phyloP scores from a whole-genome alignment of 2,113 vertebrate species.

The Pleuronectes platessa region DNA sequence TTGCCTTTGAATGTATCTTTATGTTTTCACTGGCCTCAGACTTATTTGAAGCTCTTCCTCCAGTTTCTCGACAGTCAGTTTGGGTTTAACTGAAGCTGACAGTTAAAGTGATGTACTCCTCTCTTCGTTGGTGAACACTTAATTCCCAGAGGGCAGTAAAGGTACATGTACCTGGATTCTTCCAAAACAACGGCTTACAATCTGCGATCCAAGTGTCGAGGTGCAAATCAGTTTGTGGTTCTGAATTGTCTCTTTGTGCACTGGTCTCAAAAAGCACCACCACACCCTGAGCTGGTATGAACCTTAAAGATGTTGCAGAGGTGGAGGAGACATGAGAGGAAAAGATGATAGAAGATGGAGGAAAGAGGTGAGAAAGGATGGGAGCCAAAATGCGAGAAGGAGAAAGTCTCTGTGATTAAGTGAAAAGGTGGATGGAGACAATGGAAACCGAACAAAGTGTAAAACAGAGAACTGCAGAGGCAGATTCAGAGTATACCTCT shows the following conservation, averaged over 20 bases:
- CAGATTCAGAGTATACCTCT: conserved; percentile 62
- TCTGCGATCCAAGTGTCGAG: conserved; percentile 2
- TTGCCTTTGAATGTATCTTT: no score
- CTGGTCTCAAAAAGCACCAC: conserved; percentile 8
- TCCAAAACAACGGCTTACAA: neutral
- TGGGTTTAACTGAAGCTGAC: neutral
- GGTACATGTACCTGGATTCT: neutral
- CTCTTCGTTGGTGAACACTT: neutral
- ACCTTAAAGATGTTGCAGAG: conserved; percentile 45
- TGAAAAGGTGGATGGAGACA: conserved; percentile 54
- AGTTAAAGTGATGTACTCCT: neutral
- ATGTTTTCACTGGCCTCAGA: neutral
- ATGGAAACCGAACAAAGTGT: conserved; percentile 56
- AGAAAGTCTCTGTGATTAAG: conserved; percentile 40
- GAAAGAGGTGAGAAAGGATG: conserved; percentile 53
- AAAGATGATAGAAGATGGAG: conserved; percentile 34
- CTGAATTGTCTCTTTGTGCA: conserved; percentile 4
- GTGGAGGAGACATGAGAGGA: conserved; percentile 49
- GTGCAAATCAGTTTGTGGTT: neutral
- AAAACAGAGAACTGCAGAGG: conserved; percentile 65
- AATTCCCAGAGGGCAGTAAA: neutral
- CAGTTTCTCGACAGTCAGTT: neutral
- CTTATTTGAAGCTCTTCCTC: conserved; percentile 4
- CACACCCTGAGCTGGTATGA: conserved; percentile 45
- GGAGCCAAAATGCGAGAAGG: conserved; percentile 36